Base-by-base conservation (phyloP, 2,888 invertebrate species). In the Quadroppia sp. region DNA sequence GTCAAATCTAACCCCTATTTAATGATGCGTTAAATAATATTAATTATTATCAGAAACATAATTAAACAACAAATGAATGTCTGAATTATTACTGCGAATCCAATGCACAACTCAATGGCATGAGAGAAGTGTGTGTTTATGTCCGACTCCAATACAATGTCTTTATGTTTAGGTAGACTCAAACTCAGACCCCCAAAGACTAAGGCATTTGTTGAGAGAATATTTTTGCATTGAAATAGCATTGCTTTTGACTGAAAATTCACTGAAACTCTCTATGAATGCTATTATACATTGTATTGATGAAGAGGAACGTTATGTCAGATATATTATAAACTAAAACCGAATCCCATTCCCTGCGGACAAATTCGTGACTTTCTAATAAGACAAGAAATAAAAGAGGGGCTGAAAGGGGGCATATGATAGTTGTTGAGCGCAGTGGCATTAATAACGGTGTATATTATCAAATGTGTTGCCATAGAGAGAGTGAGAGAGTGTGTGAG, bases 321-420 rank as follows among this genome's bases (percentile, higher is more conserved):
- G 6, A 36, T 69, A 42, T 36, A 45, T 20, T 69, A 69, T 69
- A 42, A 42, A 42, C 42, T 69, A 69, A 69, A 69, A 69, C 25
- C 45, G 13, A 69, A 45, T 64, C 36, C 36, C 69, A 69, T 69
- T 45, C 69, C 69, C 69, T n/a, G 11, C 1, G 45, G 69, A 45
- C 45, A 69, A 69, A 69, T 71, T 71, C 71, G 71, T 71, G 71
- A 71, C 71, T 71, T 71, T 71, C 71, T 71, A 71, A 71, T 71
- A 71, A 71, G 53, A 71, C 50, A 56, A 30, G 32, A 50, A 71
- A 32, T 23, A n/a, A 50, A 53, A 69, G 36, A 45, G 69, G 69
- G 69, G 45, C 15, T 45, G 25, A 15, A 45, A 45, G 69, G 45
- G 69, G 42, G 69, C 20, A 9, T 20, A 23, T 20, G 45, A 69